Base-by-base conservation (phyloP, 2,888 invertebrate species). In the Apodemia zela region DNA sequence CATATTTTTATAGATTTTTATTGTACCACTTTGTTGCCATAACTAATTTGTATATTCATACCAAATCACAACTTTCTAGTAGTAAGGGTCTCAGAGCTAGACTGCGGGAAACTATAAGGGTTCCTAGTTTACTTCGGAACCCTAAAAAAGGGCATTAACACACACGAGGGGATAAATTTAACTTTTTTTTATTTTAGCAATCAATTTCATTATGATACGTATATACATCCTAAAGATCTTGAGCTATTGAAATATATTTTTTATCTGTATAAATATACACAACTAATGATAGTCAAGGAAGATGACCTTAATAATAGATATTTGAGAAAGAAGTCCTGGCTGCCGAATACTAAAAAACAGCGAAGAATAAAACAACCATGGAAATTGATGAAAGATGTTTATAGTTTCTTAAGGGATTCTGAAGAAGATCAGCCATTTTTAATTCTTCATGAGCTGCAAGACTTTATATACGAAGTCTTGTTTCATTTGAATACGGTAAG, bases 211-310 rank as follows among this genome's bases (percentile, higher is more conserved):
- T 59, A 66, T 0, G 61, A 64, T 0, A 49, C 67, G 6, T 3
- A 64, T 0, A 63, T 86, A 0, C 75, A 84, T 35, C 75, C 78
- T 51, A 71, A 74, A 1, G 86, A 89, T 59, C 11, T 76, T 1
- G 75, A 86, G 59, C 73, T 88, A 0, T 21, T 86, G 3, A 81
- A 82, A 70, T 88, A 85, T 59, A 61, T 74, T 0, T 42, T 79
- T 0, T 79, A 79, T 25, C 61, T 85, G 2, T 75, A 78, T 57
- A 72, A 76, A 49, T 64, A 72, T 5, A 73, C 79, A 0, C 67
- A 25, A 1, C 42, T 58, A 11, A 17, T 15, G n/a, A n/a, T 66
- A 10, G 51, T 63, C 38, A 25, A 61, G n/a, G 59, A 51, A 45
- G 45, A 2, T 3, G 15, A 45, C 15, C 6, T 7, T 7, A 45